A percentile compares a stretch with the other conserved stretches of the same genome.
Conservation (phyloP, 2,113 vertebrate genomes). For the Microtus pennsylvanicus region DNA sequence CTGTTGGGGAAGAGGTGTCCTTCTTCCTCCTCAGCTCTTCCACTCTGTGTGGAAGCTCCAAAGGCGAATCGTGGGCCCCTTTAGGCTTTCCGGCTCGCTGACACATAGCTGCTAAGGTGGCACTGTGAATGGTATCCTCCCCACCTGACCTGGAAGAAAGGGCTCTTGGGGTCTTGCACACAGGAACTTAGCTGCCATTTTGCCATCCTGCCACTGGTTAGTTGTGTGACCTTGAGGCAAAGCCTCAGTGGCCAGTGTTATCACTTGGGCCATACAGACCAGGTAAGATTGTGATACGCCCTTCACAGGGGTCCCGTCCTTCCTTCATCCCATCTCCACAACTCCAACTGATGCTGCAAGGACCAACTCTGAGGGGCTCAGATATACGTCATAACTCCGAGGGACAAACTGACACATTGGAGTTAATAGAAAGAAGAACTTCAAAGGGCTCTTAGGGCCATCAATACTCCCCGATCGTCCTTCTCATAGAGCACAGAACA, state of each 20-base stretch:
- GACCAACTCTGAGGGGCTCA: neutral
- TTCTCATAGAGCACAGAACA: fast-evolving
- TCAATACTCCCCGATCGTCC: neutral
- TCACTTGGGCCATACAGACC: neutral
- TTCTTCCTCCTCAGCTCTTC: constrained; percentile 3
- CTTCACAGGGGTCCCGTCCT: fast-evolving
- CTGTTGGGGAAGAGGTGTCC: too few species aligned
- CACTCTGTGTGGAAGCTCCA: too few species aligned
- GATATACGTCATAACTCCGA: neutral
- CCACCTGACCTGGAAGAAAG: neutral
- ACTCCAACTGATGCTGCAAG: neutral
- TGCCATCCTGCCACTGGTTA: neutral
- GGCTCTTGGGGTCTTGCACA: neutral
- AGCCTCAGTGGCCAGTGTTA: neutral
- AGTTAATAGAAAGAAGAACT: neutral
- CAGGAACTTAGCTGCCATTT: fast-evolving
- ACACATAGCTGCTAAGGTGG: too few species aligned
- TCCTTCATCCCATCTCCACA: neutral
- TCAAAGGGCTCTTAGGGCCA: neutral
- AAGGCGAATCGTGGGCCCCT: neutral
- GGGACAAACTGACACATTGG: neutral
- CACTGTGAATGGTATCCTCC: neutral
- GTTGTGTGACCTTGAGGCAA: neutral
- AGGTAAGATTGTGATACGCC: fast-evolving
- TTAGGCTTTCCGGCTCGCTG: neutral